These are phyloP conservation scores for Bombus pyrosoma DNA, from an alignment of 1,140 invertebrate species.

Conservation along the genomic window DNA sequence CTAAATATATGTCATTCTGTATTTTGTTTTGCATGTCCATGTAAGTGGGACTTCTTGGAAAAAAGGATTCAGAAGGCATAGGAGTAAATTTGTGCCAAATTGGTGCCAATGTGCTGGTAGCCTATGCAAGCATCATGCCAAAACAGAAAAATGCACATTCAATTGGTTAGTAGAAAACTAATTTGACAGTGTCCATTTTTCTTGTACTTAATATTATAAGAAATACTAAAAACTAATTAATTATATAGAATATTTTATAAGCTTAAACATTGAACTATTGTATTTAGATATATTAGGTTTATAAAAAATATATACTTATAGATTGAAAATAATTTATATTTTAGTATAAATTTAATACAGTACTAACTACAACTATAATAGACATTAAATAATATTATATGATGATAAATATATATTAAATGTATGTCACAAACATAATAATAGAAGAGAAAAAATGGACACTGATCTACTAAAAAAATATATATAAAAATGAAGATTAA, in stretches of 20 bases:
- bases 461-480: constrained; percentile 59
- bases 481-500: constrained; percentile 23
- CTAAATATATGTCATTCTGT: constrained; percentile 39
- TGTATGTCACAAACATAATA: not conserved
- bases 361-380: not conserved
- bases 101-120: constrained; percentile 79
- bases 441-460: constrained; percentile 67
- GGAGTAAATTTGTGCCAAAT: constrained; percentile 76
- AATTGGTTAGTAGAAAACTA: constrained; percentile 75
- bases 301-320: constrained; percentile 1
- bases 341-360: not conserved
- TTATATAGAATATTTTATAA: not conserved
- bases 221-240: not conserved
- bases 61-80: constrained; percentile 44
- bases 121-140: constrained; percentile 80
- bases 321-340: not conserved
- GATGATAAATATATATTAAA: not conserved
- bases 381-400: not conserved
- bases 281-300: not conserved
- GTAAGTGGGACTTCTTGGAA: constrained; percentile 39
- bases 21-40: constrained; percentile 50
- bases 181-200: constrained; percentile 72
- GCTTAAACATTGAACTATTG: too few species aligned
- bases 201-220: constrained; percentile 24
- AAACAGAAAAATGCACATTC: constrained; percentile 78